Base-by-base conservation (phyloP, 2,888 invertebrate species). In the Drosophila nigritarsus region DNA sequence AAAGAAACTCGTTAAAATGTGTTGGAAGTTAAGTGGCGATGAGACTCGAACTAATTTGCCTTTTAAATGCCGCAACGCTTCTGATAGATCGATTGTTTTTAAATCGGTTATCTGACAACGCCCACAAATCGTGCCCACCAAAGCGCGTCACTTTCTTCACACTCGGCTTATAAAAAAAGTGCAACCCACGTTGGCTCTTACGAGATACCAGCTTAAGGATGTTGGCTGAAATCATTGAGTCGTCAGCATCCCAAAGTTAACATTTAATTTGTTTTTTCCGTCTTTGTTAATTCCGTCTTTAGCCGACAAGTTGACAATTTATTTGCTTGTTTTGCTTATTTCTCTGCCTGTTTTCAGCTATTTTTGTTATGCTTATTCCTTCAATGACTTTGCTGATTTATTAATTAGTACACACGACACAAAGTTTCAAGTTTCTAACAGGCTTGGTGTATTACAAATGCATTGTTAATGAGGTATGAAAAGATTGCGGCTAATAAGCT, bases 401-500 rank as follows among this genome's bases (percentile, higher is more conserved):
- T 82, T 74, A 82, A 85, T 85, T 80, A 65, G 71, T 82, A 55
- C 64, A 66, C 51, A 59, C 72, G 32, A 55, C 60, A 70, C 45
- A 64, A 38, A 38, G 53, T 76, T 71, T 78, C 80, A 71, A 77
- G 80, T 78, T 77, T 79, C 64, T 56, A 80, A 50, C 59, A n/a
- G 45, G 42, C 45, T 76, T 60, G 45, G 51, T 60, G 50, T 70
- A 78, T 82, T 34, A 68, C 83, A 89, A 87, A 85, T 85, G 90
- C 90, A 85, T 85, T 83, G 73, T 80, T 72, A 85, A 85, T 89
- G 74, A 85, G 88, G 56, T 45, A 30, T 36, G 50, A 40, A 34
- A 11, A 29, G 54, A 66, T 55, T 58, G 55, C 34, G 58, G 30
- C 62, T 58, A 58, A 54, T 66, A 65, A 66, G 73, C 65, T 62